Evolutionary conservation across 2,888 invertebrate genomes (phyloP), one percentile per base, ranked within the genome.

Genomic region (Himalopsyche tibetana): DNA sequence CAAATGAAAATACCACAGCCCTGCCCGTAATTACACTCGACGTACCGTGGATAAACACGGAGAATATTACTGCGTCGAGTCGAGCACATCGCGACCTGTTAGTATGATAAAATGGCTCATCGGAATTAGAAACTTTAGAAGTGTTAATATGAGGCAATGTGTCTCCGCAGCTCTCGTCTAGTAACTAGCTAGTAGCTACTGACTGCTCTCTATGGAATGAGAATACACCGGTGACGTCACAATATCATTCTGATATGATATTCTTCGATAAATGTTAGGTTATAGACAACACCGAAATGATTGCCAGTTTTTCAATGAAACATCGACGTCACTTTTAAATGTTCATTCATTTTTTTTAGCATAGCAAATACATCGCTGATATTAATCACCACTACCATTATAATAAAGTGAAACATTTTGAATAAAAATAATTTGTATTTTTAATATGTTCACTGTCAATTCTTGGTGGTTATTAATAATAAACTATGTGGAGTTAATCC

Each of bases 71-170:
- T 55, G 55, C 82, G 82, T 55, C 42, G 51, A 80, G 51, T 45
- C 74, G 84, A 38, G 86, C 81, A 83, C 83, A 86, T 86, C 86
- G 80, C 86, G 82, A 86, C 80, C 86, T 82, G 84, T 82, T 86
- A 84, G 84, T 84, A 83, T 87, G 85, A 87, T 85, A 87, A 87
- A 87, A 87, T 83, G 87, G 85, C 87, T 87, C 87, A 87, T 87
- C 85, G 87, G 87, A 87, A 87, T 87, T 87, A 87, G 81, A 85
- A 87, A 85, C 45, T 87, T 85, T 79, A 45, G 55, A 55, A 51
- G 83, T 82, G 82, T 74, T 45, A 83, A 83, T 83, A 85, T 82
- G 69, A 82, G 63, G 82, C 63, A 45, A 51, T 82, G 82, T 74
- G 74, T 74, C 74, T 74, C 19, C 82, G 19, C 69, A 85, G 69